phyloP scores from a whole-genome alignment of 2,888 invertebrate genomes.

The Priocnemis perturbator region DNA sequence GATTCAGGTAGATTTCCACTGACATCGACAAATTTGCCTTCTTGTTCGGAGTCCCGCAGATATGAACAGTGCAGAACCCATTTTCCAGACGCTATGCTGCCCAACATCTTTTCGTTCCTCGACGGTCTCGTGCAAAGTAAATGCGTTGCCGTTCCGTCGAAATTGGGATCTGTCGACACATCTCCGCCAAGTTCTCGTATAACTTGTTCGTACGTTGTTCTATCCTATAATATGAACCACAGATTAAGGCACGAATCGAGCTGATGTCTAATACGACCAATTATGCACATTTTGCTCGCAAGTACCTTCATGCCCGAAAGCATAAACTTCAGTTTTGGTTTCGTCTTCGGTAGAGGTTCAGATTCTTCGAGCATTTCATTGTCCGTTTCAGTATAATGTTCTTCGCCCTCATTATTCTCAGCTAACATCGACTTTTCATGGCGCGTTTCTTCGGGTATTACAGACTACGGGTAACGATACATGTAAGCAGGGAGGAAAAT shows the following conservation, averaged over 20 bases:
- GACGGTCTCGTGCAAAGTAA: conserved; percentile 85
- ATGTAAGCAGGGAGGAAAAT: not conserved
- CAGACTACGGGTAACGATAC: conserved; percentile 9
- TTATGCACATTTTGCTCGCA: not conserved
- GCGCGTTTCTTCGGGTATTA: not conserved
- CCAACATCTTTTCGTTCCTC: conserved; percentile 92
- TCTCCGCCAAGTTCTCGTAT: conserved; percentile 81
- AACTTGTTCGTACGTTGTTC: conserved; percentile 77
- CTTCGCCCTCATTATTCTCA: conserved; percentile 21
- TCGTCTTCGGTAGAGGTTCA: too few species aligned
- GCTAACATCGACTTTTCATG: not conserved
- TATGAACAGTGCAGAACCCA: conserved; percentile 92
- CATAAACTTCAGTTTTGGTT: conserved; percentile 65
- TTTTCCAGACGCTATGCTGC: conserved; percentile 90
- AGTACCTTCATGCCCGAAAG: conserved; percentile 67
- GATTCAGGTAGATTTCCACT: conserved; percentile 52
- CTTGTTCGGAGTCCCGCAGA: conserved; percentile 81
- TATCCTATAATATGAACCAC: conserved; percentile 72
- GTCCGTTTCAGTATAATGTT: conserved; percentile 27
- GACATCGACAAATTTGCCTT: conserved; percentile 81
- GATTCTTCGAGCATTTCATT: conserved; percentile 25
- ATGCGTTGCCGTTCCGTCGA: conserved; percentile 84
- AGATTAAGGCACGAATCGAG: not conserved
- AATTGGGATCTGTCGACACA: conserved; percentile 77
- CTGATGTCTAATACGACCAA: not conserved